Conservation (phyloP, 2,113 vertebrate species). For the Tricholaema leucomelas region DNA sequence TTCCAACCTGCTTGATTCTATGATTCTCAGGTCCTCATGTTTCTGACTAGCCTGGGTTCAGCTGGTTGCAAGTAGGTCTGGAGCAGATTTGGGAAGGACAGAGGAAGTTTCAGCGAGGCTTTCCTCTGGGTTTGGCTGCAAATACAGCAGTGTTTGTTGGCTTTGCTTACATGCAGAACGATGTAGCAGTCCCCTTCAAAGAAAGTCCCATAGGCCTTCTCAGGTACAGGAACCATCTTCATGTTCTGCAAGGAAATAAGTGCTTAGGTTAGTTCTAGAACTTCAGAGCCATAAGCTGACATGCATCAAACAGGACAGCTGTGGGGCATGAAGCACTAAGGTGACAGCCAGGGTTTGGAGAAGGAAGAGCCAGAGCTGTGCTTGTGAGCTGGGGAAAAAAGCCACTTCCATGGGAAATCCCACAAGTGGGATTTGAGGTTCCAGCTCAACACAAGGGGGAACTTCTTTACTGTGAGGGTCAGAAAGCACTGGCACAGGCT, state of each 20-base stretch:
- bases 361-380: not conserved
- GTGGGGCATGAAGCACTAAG: not conserved
- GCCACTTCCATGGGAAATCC: not conserved
- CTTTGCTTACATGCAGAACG: constrained; percentile 81
- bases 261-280: not conserved
- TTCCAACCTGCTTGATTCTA: too few species aligned
- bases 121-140: too few species aligned
- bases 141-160: not conserved
- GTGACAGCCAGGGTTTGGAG: not conserved
- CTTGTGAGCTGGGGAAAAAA: not conserved
- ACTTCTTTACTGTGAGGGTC: too few species aligned
- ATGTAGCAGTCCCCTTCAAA: constrained; percentile 92
- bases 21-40: not conserved
- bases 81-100: not conserved
- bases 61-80: not conserved
- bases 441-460: too few species aligned
- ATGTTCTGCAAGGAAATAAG: constrained; percentile 78
- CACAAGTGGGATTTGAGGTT: too few species aligned
- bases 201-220: constrained; percentile 84
- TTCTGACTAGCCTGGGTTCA: not conserved
- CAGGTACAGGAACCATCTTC: constrained; percentile 84
- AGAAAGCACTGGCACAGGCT: too few species aligned
- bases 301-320: not conserved
- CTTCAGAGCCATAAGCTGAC: not conserved
- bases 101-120: not conserved